Evolutionary conservation across 2,888 invertebrate genomes (phyloP).

Genomic region (Gortyna flavago): DNA sequence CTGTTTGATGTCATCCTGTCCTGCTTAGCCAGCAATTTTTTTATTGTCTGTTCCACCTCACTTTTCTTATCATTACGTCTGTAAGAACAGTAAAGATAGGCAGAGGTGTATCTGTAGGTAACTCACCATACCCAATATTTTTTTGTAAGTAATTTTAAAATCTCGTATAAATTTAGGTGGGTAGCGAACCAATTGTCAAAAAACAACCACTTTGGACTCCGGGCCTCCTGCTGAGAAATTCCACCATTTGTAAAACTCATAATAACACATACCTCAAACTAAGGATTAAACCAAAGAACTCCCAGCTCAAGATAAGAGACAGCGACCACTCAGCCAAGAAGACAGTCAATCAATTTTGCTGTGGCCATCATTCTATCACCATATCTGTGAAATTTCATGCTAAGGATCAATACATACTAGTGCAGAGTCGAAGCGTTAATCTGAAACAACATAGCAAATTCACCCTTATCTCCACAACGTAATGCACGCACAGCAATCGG

Average conservation of each 20-base stretch:
- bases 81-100: background rate
- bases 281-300: background rate
- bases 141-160: background rate
- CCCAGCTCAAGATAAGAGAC: background rate
- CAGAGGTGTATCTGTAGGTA: background rate
- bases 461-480: no score
- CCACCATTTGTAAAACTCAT: background rate
- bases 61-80: background rate
- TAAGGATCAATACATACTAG: no score
- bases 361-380: constrained; percentile 1
- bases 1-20: background rate
- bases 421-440: no score
- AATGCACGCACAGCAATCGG: no score
- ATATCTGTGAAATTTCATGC: background rate
- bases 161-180: background rate
- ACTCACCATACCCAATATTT: background rate
- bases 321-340: background rate
- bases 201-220: background rate
- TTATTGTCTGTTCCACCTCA: no score
- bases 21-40: no score
- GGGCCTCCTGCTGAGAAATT: background rate
- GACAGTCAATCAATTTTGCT: background rate
- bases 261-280: background rate
- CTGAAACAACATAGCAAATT: no score
- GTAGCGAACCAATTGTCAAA: background rate